phyloP scores from a whole-genome alignment of 2,797 vertebrate species.

The Eulemur rubriventer region DNA sequence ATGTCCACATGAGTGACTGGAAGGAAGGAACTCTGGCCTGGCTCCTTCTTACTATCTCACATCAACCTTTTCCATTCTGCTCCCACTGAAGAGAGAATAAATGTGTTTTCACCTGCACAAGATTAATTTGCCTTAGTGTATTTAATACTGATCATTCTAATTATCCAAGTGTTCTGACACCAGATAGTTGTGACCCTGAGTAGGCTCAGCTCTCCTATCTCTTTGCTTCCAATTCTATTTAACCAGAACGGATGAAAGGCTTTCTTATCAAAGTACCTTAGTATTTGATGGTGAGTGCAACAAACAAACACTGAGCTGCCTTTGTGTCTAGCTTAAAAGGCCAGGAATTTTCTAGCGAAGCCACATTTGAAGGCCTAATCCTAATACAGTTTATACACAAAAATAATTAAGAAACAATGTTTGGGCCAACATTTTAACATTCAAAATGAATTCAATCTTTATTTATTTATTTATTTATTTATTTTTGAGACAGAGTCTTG shows the following conservation, averaged over 20 bases:
- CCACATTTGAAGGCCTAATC: not conserved
- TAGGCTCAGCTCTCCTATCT: not conserved
- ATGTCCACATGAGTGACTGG: accelerated
- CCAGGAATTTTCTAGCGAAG: not conserved
- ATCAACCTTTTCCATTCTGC: not conserved
- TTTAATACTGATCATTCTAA: slow-evolving; percentile 52
- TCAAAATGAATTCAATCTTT: slow-evolving; percentile 24
- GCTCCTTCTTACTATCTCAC: not conserved
- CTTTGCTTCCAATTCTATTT: slow-evolving; percentile 25
- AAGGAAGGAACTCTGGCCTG: not conserved
- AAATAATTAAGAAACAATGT: slow-evolving; percentile 29
- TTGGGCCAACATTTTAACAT: not conserved
- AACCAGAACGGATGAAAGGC: slow-evolving; percentile 17
- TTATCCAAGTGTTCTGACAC: not conserved
- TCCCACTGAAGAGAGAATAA: slow-evolving; percentile 22
- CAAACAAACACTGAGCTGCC: not conserved
- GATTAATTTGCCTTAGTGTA: slow-evolving; percentile 8
- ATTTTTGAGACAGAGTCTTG: too few species aligned
- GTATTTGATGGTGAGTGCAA: not conserved
- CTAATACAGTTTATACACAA: not conserved
- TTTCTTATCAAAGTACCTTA: slow-evolving; percentile 44
- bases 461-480: too few species aligned
- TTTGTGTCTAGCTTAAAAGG: slow-evolving; percentile 31
- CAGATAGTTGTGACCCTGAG: not conserved
- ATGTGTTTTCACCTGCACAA: not conserved